Evolutionary conservation across 2,888 invertebrate genomes (phyloP).

Genomic region (Galeruca laticollis): DNA sequence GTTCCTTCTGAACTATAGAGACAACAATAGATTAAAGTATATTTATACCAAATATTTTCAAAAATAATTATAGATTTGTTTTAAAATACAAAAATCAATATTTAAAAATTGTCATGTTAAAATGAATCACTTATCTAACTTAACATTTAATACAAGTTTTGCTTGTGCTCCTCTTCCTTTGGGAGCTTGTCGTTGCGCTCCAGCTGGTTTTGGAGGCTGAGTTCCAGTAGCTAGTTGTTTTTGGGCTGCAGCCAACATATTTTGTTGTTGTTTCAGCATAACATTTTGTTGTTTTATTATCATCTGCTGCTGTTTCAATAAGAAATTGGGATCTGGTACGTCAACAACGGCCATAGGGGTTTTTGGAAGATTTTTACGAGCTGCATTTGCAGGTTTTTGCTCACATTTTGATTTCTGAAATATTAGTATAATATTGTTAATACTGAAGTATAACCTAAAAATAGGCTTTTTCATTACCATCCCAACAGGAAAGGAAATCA

Average conservation of each 20-base stretch:
- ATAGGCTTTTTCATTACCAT: too few species aligned
- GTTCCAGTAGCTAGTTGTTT: neutral
- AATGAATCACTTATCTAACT: neutral
- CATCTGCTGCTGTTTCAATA: neutral
- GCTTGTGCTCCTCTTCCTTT: neutral
- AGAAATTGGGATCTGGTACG: neutral
- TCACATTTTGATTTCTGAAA: neutral
- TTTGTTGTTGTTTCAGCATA: neutral
- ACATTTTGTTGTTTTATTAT: slow-evolving; percentile 5
- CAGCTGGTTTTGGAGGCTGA: neutral
- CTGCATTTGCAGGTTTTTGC: neutral
- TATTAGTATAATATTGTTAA: neutral
- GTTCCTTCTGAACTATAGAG: too few species aligned
- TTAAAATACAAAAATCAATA: neutral
- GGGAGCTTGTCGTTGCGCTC: neutral
- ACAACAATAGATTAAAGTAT: too few species aligned
- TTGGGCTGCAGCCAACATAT: neutral
- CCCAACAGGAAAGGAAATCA: too few species aligned
- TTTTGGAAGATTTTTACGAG: neutral
- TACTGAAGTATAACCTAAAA: too few species aligned
- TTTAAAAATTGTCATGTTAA: neutral
- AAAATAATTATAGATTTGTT: neutral
- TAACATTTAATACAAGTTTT: neutral
- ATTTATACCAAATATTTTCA: too few species aligned
- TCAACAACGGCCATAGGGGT: neutral